Evolutionary conservation across 2,888 invertebrate species (phyloP).

Genomic region (Cheilosia urbana): DNA sequence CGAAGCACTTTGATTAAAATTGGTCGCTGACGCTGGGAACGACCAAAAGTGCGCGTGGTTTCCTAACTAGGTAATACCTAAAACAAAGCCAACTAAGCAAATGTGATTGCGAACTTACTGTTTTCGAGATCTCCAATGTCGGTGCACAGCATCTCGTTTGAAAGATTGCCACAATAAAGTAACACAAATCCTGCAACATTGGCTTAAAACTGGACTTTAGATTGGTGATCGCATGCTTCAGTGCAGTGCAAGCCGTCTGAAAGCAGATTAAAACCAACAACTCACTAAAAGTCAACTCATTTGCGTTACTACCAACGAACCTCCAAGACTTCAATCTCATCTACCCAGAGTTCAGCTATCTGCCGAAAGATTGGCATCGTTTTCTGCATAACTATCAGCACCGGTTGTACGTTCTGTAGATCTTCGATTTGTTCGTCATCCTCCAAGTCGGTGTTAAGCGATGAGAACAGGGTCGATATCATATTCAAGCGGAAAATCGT

Average conservation of each 20-base stretch:
- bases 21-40: no score
- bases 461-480: conserved; percentile 87
- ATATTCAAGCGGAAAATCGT: conserved; percentile 88
- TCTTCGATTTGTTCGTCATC: conserved; percentile 81
- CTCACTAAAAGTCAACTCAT: not conserved
- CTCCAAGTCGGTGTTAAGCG: conserved; percentile 85
- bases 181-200: conserved; percentile 88
- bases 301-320: conserved; percentile 80
- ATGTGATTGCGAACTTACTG: conserved; percentile 84
- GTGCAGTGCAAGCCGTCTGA: conserved; percentile 89
- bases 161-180: conserved; percentile 88
- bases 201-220: conserved; percentile 89
- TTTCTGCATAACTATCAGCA: conserved; percentile 86
- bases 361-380: conserved; percentile 87
- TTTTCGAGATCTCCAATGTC: conserved; percentile 90
- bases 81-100: no score
- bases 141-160: conserved; percentile 88
- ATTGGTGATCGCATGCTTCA: conserved; percentile 90
- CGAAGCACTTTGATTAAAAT: no score
- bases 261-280: conserved; percentile 70
- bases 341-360: conserved; percentile 87
- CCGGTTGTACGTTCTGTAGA: conserved; percentile 84
- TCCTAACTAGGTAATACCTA: no score
- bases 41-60: no score
- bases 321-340: conserved; percentile 87